Conservation (phyloP, 30 jellyfish, hydroid and myxozoan species). For the Pseudorhiza aurosa region DNA sequence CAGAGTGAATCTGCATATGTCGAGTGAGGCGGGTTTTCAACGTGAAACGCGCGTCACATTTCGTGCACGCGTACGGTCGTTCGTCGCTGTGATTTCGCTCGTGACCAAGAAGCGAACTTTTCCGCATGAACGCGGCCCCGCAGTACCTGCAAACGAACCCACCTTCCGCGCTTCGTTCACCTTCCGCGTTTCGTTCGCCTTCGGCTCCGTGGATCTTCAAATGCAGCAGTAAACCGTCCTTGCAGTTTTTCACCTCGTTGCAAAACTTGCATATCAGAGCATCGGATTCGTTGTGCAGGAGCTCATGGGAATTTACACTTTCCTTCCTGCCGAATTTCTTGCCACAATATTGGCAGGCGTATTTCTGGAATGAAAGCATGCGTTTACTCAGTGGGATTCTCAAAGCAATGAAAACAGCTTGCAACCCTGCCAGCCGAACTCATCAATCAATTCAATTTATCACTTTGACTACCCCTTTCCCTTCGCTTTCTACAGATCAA, state of each 20-base stretch:
- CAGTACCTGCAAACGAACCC: constrained; percentile 3
- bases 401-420: too few species aligned
- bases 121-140: constrained; percentile 5
- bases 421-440: too few species aligned
- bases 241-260: not conserved
- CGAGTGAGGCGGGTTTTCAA: constrained; percentile 15
- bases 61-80: constrained; percentile 30
- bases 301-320: not conserved
- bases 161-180: not conserved
- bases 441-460: too few species aligned
- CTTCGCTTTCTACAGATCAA: too few species aligned
- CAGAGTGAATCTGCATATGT: constrained; percentile 15
- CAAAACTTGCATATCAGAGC: not conserved
- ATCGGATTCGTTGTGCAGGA: constrained; percentile 24
- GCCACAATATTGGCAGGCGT: constrained; percentile 17
- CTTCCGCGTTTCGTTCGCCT: not conserved
- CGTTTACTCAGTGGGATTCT: not conserved
- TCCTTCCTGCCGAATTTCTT: constrained; percentile 26
- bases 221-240: not conserved
- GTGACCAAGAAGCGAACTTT: not conserved
- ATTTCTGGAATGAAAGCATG: not conserved
- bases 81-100: constrained; percentile 14
- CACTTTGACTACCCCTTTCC: too few species aligned
- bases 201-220: not conserved
- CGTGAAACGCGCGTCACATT: constrained; percentile 22